A percentile compares a stretch with the other conserved stretches of the same genome.
These are phyloP conservation scores for Pipistrellus kuhlii DNA, from an alignment of 2,797 vertebrate genomes.

Conservation along the genomic window DNA sequence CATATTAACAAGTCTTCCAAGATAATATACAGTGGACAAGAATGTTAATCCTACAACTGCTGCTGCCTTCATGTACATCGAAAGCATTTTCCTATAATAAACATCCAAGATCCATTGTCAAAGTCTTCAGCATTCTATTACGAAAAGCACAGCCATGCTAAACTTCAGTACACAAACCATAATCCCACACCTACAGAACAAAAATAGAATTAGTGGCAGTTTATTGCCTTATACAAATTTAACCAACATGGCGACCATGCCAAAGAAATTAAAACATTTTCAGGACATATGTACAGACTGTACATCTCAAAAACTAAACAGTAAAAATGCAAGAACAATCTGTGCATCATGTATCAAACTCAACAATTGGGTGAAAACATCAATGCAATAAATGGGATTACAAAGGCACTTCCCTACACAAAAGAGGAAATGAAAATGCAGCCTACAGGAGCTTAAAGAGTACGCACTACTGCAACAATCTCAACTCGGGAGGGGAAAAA, in stretches of 20 bases:
- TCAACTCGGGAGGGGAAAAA: constrained; percentile 85
- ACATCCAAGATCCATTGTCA: constrained; percentile 86
- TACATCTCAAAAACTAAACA: constrained; percentile 91
- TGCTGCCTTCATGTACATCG: constrained; percentile 84
- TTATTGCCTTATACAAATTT: constrained; percentile 93
- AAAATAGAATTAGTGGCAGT: constrained; percentile 92
- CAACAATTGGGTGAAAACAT: constrained; percentile 86
- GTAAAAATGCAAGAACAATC: constrained; percentile 90
- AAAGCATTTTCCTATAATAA: constrained; percentile 86
- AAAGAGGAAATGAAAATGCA: constrained; percentile 89
- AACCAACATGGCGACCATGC: constrained; percentile 92
- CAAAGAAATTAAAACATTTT: constrained; percentile 95
- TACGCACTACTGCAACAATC: constrained; percentile 89
- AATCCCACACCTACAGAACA: constrained; percentile 88
- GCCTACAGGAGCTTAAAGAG: constrained; percentile 89
- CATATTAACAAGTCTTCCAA: constrained; percentile 84
- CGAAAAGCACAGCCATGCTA: constrained; percentile 88
- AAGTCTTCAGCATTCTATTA: constrained; percentile 86
- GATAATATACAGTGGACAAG: constrained; percentile 86
- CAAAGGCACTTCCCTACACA: constrained; percentile 93
- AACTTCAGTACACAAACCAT: constrained; percentile 88
- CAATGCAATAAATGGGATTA: constrained; percentile 88
- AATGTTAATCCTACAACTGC: constrained; percentile 84
- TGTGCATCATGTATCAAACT: constrained; percentile 87
- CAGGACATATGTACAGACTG: constrained; percentile 95